A percentile compares a stretch with the other conserved stretches of the same genome.
Conservation (phyloP, 2,113 vertebrate species). For the Psettodes erumei region DNA sequence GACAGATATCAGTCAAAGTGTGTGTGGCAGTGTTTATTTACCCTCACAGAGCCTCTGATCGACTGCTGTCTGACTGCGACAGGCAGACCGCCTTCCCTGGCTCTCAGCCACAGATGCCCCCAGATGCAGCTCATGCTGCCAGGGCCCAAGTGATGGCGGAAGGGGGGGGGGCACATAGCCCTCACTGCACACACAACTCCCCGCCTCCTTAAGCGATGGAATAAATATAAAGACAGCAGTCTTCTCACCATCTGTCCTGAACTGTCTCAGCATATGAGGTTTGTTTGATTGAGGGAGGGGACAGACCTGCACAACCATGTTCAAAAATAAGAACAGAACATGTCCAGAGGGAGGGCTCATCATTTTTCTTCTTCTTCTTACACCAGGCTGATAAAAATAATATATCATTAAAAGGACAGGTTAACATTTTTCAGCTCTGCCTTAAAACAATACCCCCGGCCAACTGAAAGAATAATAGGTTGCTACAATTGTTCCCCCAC, state of each 20-base stretch:
- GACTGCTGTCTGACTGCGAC: slow-evolving; percentile 62
- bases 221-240: slow-evolving; percentile 67
- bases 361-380: background rate
- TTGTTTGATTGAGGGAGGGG: slow-evolving; percentile 59
- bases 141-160: slow-evolving; percentile 38
- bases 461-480: background rate
- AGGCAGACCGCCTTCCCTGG: slow-evolving; percentile 61
- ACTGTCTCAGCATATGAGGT: slow-evolving; percentile 63
- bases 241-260: slow-evolving; percentile 64
- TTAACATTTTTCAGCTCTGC: background rate
- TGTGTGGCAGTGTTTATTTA: slow-evolving; percentile 58
- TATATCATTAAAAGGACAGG: background rate
- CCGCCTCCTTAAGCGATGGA: slow-evolving; percentile 45
- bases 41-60: slow-evolving; percentile 56
- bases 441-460: background rate
- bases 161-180: slow-evolving; percentile 14
- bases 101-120: slow-evolving; percentile 61
- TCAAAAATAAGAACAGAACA: slow-evolving; percentile 34
- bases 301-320: background rate
- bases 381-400: background rate
- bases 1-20: slow-evolving; percentile 42
- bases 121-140: slow-evolving; percentile 35
- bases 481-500: background rate
- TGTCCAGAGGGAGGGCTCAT: slow-evolving; percentile 17
- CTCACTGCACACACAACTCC: slow-evolving; percentile 41